Base-by-base conservation (phyloP, 2,888 invertebrate species). In the Conops quadrifasciatus region DNA sequence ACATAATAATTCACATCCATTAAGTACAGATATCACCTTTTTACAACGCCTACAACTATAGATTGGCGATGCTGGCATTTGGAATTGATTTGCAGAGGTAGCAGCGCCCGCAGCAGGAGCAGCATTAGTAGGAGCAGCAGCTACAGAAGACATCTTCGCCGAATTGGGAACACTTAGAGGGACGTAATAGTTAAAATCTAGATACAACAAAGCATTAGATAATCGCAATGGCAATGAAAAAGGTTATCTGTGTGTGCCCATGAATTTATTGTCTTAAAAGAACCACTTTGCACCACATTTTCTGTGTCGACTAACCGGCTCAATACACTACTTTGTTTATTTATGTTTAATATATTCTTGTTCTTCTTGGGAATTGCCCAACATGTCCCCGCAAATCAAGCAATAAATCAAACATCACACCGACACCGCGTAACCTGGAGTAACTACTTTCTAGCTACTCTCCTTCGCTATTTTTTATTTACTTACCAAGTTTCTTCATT, bases 31-130 rank as follows among this genome's bases (percentile, higher is more conserved):
- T 28, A 58, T 53, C 73, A 77, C 78, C 76, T 77, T 76, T 68
- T 78, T 78, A 59, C 78, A 78, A 24, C 77, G 74, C 60, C 76
- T 78, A 63, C 78, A 78, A n/a, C 73, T 76, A 64, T 77, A 78
- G 60, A 75, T 73, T n/a, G 78, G 73, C 45, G 74, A 21, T 9
- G 51, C 51, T 60, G 49, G 68, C 11, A 62, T 15, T 30, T 68
- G 68, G 51, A 68, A 68, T 49, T 68, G 68, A 43, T 51, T 62
- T 7, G 62, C 28, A 30, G 36, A 28, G 28, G 66, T 16, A 15
- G 47, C 63, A 43, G 30, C 62, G 51, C 49, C 60, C 16, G 68
- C 15, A 5, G 28, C 16, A 58, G 58, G 4, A 21, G 53, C n/a
- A 21, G 53, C 24, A 11, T 11, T 26, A 15, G 58, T 11, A 16